phyloP scores from a whole-genome alignment of 2,888 invertebrate species.

The Tenthredo amoena region DNA sequence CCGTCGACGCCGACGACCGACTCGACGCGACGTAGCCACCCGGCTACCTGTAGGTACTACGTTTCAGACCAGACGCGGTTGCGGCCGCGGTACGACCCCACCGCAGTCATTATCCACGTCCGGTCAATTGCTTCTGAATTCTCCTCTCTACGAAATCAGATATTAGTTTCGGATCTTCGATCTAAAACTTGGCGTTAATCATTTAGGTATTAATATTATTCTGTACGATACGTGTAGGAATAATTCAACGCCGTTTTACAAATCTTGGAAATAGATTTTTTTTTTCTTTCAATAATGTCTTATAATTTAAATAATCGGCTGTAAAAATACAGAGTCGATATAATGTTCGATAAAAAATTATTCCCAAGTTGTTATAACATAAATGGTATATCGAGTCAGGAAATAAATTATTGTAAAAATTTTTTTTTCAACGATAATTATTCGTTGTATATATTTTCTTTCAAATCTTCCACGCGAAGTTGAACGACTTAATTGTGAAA shows the following conservation, averaged over 20 bases:
- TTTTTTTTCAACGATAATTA: background rate
- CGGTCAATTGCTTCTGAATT: conserved; percentile 67
- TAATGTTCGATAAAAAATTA: no score
- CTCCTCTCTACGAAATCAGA: background rate
- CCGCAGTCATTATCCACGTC: conserved; percentile 72
- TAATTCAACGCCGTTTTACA: no score
- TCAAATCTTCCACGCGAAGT: background rate
- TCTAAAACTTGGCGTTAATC: background rate
- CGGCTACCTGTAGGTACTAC: conserved; percentile 36
- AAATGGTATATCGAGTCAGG: no score
- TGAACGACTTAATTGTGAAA: background rate
- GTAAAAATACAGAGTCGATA: no score
- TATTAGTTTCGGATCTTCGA: background rate
- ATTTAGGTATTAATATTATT: background rate
- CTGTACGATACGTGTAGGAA: background rate
- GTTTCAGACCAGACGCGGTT: conserved; percentile 30
- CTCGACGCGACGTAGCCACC: conserved; percentile 41
- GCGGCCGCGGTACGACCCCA: conserved; percentile 56
- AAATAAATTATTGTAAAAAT: background rate
- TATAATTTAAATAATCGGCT: no score
- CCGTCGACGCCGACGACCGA: conserved; percentile 25
- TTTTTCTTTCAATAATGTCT: no score
- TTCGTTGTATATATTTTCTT: background rate
- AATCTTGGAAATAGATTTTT: no score
- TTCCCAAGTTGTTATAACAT: no score